These are phyloP conservation scores for Lipotes vexillifer DNA, from an alignment of 2,113 vertebrate genomes.

Conservation along the genomic window DNA sequence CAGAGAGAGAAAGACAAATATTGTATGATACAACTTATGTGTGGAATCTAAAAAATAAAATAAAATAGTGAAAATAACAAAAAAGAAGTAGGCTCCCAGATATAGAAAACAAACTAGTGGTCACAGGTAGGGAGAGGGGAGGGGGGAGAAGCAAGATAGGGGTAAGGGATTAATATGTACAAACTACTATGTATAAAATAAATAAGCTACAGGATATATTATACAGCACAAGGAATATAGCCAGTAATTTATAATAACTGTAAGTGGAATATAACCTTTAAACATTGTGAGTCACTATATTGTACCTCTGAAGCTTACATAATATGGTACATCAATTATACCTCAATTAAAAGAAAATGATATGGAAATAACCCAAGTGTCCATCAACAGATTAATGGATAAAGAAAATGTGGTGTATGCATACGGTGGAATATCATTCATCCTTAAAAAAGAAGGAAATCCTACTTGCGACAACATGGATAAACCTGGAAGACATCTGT, in stretches of 20 bases:
- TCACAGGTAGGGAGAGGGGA: not conserved
- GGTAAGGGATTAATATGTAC: not conserved
- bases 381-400: not conserved
- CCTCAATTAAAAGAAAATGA: not conserved
- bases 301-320: not conserved
- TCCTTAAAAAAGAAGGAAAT: not conserved
- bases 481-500: not conserved
- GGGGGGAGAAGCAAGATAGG: not conserved
- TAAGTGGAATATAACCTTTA: not conserved
- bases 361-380: not conserved
- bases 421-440: not conserved
- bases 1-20: too few relatives aligned
- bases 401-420: not conserved
- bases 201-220: not conserved
- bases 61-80: not conserved
- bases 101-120: not conserved
- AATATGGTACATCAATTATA: not conserved
- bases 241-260: not conserved
- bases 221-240: not conserved
- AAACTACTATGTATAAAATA: not conserved
- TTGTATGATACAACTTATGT: too few relatives aligned
- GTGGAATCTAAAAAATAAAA: not conserved
- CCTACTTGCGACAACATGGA: not conserved
- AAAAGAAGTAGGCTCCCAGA: not conserved
- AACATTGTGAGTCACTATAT: not conserved